A percentile compares a stretch with the other conserved stretches of the same genome.
phyloP scores from a whole-genome alignment of 1,140 invertebrate species.

The Dreissena polymorpha region DNA sequence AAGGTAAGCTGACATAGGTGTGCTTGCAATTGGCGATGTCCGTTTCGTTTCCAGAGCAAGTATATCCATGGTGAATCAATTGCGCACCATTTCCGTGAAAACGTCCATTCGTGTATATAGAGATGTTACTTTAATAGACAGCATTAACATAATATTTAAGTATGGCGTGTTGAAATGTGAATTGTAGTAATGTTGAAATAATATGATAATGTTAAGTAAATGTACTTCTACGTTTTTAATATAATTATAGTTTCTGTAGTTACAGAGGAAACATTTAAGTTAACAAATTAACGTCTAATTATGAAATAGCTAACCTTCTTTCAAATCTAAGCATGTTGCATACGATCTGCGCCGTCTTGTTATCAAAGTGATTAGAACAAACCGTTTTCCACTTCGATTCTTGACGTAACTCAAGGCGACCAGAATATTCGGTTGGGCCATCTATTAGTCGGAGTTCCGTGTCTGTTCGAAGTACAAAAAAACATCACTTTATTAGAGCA shows the following conservation, averaged over 20 bases:
- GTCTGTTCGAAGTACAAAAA: neutral
- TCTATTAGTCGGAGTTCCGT: slow-evolving; percentile 15
- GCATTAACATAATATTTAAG: neutral
- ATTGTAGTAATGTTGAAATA: neutral
- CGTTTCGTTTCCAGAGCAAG: no score
- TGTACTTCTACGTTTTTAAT: no score
- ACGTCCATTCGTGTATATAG: neutral
- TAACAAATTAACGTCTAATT: neutral
- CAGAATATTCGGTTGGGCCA: no score
- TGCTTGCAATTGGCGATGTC: no score
- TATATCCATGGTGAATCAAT: neutral
- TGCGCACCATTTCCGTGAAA: neutral
- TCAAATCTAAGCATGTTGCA: slow-evolving; percentile 30
- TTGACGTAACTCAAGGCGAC: no score
- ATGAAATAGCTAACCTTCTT: neutral
- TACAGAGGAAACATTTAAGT: neutral
- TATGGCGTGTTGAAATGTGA: neutral
- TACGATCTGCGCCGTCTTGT: neutral
- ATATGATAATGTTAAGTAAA: no score
- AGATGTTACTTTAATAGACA: no score
- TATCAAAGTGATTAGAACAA: neutral
- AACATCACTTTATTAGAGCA: no score
- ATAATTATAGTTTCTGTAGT: no score
- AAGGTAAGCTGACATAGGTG: no score
- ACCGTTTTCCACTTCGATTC: neutral